These are phyloP conservation scores for Pseudocheirus occidentalis DNA, from an alignment of 2,797 vertebrate genomes.

Conservation along the genomic window DNA sequence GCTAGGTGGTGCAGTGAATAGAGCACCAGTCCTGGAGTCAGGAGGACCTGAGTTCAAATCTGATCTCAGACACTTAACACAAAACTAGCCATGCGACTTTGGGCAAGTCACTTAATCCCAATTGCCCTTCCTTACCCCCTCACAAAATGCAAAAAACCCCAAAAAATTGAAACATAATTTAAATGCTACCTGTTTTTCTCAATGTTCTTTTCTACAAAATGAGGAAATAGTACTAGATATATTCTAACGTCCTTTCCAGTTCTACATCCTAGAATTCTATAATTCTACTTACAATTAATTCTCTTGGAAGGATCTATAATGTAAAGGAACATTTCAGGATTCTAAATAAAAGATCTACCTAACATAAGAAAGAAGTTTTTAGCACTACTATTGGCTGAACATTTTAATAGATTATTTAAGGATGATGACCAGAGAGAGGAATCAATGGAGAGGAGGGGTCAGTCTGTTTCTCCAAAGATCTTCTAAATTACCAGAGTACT, in stretches of 20 bases:
- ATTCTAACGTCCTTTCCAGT: background rate
- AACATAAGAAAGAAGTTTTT: conserved; percentile 6
- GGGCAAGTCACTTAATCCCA: no score
- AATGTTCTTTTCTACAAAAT: background rate
- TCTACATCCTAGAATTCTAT: background rate
- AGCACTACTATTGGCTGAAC: background rate
- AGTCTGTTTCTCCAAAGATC: background rate
- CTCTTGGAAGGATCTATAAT: conserved; percentile 31
- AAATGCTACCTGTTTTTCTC: background rate
- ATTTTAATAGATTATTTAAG: background rate
- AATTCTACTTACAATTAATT: conserved; percentile 5
- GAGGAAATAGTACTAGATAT: background rate
- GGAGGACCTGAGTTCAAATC: no score
- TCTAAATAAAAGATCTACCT: background rate
- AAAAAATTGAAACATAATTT: background rate
- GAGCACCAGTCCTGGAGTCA: no score
- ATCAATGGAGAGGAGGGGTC: background rate
- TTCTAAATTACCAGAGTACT: background rate
- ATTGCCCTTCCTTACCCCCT: no score
- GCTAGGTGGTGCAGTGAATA: no score
- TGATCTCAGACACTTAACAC: no score
- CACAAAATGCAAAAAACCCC: no score
- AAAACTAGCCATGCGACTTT: no score
- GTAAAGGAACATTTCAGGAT: background rate
- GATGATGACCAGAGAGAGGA: background rate